phyloP scores from a whole-genome alignment of 2,113 vertebrate species.

The Aphelocoma coerulescens region DNA sequence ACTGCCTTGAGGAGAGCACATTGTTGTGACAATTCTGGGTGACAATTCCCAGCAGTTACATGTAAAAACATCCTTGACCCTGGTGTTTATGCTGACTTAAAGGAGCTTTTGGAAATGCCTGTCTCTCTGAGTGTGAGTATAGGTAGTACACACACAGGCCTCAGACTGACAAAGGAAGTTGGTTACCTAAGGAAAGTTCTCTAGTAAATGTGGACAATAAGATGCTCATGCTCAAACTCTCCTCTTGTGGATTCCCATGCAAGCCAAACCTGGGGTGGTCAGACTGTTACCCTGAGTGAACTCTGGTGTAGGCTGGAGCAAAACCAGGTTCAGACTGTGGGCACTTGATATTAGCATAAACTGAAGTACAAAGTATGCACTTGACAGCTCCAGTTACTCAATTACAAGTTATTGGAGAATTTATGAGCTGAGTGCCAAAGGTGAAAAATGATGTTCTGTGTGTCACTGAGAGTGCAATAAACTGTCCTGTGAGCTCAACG shows the following conservation, averaged over 20 bases:
- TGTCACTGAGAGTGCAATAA: background rate
- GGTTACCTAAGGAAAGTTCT: background rate
- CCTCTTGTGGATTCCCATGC: background rate
- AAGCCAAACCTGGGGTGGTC: accelerated
- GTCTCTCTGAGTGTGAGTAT: background rate
- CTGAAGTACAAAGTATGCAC: background rate
- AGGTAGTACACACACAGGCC: background rate
- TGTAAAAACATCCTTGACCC: background rate
- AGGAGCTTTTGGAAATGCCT: background rate
- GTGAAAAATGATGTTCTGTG: background rate
- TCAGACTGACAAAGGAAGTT: background rate
- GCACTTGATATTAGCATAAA: background rate
- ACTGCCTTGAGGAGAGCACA: background rate
- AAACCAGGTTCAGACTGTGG: background rate
- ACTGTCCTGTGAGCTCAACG: accelerated
- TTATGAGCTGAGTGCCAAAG: background rate
- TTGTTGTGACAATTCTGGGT: background rate
- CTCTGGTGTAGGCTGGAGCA: background rate
- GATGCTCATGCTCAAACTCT: background rate
- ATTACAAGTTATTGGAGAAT: background rate
- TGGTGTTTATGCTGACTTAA: background rate
- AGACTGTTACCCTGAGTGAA: background rate
- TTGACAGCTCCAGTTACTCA: background rate
- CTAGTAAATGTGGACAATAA: background rate
- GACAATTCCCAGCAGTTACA: background rate